Conservation (phyloP, 2,888 invertebrate genomes). For the Branchipolynoe longqiensis region DNA sequence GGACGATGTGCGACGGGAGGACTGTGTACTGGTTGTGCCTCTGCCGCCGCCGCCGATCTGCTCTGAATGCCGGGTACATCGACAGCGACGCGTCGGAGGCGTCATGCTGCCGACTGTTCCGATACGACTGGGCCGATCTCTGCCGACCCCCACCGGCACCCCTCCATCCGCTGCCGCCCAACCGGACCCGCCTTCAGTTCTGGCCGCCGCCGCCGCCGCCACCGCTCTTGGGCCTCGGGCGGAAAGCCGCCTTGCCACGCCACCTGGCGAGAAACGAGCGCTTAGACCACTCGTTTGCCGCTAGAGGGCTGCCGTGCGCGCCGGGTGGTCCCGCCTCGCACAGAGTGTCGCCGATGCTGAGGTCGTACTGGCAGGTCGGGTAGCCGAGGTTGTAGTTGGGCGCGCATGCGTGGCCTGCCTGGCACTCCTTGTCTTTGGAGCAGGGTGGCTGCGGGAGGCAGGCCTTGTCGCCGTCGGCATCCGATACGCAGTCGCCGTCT, state of each 20-base stretch:
- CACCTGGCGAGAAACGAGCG: slow-evolving; percentile 34
- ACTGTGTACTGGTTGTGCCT: slow-evolving; percentile 31
- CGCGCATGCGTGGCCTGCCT: slow-evolving; percentile 72
- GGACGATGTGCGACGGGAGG: slow-evolving; percentile 31
- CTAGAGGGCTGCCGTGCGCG: not conserved
- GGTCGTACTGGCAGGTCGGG: slow-evolving; percentile 76
- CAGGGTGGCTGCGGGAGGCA: slow-evolving; percentile 76
- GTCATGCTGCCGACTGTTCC: not conserved
- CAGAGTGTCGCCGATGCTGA: slow-evolving; percentile 56
- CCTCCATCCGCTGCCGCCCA: not conserved
- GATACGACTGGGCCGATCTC: not conserved
- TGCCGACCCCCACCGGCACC: not conserved
- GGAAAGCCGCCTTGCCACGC: slow-evolving; percentile 39
- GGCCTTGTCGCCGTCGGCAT: slow-evolving; percentile 63
- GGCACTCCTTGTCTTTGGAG: slow-evolving; percentile 68
- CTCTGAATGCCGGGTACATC: not conserved
- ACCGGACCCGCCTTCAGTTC: slow-evolving; percentile 14
- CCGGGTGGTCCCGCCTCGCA: not conserved
- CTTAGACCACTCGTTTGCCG: slow-evolving; percentile 2
- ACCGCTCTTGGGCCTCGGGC: not conserved
- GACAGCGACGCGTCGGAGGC: not conserved
- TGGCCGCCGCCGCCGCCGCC: not conserved
- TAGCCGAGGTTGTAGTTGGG: slow-evolving; percentile 78
- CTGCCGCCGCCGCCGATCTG: slow-evolving; percentile 14
- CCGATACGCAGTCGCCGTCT: slow-evolving; percentile 72